A percentile compares a stretch with the other conserved stretches of the same genome.
Conservation (phyloP, 2,888 invertebrate genomes). For the Boloria selene region DNA sequence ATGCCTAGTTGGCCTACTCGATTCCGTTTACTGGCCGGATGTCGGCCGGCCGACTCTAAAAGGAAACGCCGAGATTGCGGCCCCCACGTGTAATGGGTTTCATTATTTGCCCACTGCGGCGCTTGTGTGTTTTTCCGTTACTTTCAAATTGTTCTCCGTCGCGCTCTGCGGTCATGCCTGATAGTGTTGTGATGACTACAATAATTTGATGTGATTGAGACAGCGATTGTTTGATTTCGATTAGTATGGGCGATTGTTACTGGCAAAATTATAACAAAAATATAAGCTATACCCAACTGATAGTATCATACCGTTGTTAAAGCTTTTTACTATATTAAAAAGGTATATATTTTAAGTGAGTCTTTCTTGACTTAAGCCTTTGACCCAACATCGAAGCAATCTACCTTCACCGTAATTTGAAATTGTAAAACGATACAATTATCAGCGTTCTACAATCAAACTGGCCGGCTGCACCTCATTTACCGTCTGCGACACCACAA, state of each 20-base stretch:
- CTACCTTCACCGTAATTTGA: slow-evolving; percentile 43
- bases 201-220: slow-evolving; percentile 23
- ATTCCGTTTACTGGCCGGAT: slow-evolving; percentile 66
- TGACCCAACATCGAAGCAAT: slow-evolving; percentile 32
- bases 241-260: slow-evolving; percentile 12
- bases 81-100: slow-evolving; percentile 57
- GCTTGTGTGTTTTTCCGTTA: slow-evolving; percentile 41
- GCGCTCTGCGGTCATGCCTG: slow-evolving; percentile 17
- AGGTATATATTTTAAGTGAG: neutral
- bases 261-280: neutral
- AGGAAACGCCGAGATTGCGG: slow-evolving; percentile 70
- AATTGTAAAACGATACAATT: slow-evolving; percentile 53
- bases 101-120: slow-evolving; percentile 61
- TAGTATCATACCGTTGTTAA: too few relatives aligned
- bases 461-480: slow-evolving; percentile 63
- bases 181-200: slow-evolving; percentile 30
- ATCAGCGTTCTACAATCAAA: slow-evolving; percentile 63
- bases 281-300: too few relatives aligned
- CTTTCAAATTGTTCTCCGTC: slow-evolving; percentile 36
- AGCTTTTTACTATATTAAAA: neutral
- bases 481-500: slow-evolving; percentile 59
- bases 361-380: slow-evolving; percentile 25
- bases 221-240: slow-evolving; percentile 26
- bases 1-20: slow-evolving; percentile 42
- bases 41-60: slow-evolving; percentile 60